These are phyloP conservation scores for Anaspis maculata DNA, from an alignment of 2,888 invertebrate species.

Conservation along the genomic window DNA sequence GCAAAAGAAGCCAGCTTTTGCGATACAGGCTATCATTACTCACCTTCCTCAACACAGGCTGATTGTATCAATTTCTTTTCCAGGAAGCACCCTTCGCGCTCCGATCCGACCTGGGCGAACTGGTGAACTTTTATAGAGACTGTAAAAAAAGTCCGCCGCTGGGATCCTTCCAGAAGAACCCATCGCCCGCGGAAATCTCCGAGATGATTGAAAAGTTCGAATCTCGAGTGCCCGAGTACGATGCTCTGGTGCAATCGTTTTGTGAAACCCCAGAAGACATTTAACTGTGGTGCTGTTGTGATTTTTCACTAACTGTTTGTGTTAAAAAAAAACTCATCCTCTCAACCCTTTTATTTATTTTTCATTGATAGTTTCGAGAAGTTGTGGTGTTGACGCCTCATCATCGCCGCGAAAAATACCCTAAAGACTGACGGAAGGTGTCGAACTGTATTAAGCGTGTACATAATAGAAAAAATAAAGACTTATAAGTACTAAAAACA, in stretches of 20 bases:
- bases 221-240: conserved; percentile 65
- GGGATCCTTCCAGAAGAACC: conserved; percentile 45
- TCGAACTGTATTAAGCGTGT: too few species aligned
- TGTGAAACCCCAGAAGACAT: conserved; percentile 51
- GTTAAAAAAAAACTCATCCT: conserved; percentile 3
- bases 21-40: too few species aligned
- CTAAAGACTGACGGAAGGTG: too few species aligned
- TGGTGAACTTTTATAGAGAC: conserved; percentile 72
- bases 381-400: too few species aligned
- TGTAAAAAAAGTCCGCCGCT: conserved; percentile 58
- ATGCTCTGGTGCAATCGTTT: conserved; percentile 65
- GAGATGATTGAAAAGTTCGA: conserved; percentile 68
- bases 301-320: conserved; percentile 7
- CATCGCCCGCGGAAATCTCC: conserved; percentile 53
- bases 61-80: conserved; percentile 27
- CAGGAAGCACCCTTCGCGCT: conserved; percentile 78
- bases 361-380: too few species aligned
- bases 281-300: too few species aligned
- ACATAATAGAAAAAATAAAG: too few species aligned
- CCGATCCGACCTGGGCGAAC: conserved; percentile 61
- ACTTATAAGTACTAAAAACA: too few species aligned
- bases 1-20: too few species aligned
- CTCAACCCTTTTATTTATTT: too few species aligned
- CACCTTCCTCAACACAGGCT: not conserved
- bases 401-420: too few species aligned